Base-by-base conservation (phyloP, 1,140 invertebrate species). In the Tetramorium alpestre region DNA sequence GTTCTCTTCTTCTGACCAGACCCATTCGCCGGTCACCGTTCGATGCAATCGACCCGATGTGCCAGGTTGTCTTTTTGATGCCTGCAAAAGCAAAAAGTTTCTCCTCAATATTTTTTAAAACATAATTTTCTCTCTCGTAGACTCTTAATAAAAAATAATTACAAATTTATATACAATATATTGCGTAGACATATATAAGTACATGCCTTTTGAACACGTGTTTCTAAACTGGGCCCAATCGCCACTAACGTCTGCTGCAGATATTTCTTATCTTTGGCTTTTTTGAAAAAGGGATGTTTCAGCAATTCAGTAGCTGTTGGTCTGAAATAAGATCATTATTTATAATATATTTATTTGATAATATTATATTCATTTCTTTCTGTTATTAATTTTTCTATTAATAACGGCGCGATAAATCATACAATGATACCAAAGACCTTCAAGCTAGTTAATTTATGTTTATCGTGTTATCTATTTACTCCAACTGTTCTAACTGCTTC, bases 211-310 rank as follows among this genome's bases (percentile, higher is more conserved):
- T 98, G 98, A 16, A 98, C 98, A 88, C 98, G 96, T 41, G 98
- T 98, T 95, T 98, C 98, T 94, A 98, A 96, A 94, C 97, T 99
- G 88, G 97, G 98, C 16, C 98, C 98, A 92, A 97, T 97, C 13
- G 97, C 97, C 33, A 99, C 97, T 85, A 99, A 95, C 0, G 98
- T 98, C 93, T 99, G 98, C 89, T 99, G 97, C 0, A 99, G 95
- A 95, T 99, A 99, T 92, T 98, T 98, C 90, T 98, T 98, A 94
- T 99, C 99, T 96, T 99, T 99, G 5, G 99, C 98, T 96, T 99
- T 99, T 94, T 99, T 99, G 95, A 99, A 99, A 96, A 99, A 99
- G 6, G 99, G 98, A 96, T 99, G 98, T 95, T 99, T 99, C 11
- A 99, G 95, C 51, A 99, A 96, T 96, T 99, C 99, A n/a, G 98